A percentile compares a stretch with the other conserved stretches of the same genome.
These are phyloP conservation scores for Leptonema lineaticorne DNA, from an alignment of 1,140 invertebrate genomes.

Conservation along the genomic window DNA sequence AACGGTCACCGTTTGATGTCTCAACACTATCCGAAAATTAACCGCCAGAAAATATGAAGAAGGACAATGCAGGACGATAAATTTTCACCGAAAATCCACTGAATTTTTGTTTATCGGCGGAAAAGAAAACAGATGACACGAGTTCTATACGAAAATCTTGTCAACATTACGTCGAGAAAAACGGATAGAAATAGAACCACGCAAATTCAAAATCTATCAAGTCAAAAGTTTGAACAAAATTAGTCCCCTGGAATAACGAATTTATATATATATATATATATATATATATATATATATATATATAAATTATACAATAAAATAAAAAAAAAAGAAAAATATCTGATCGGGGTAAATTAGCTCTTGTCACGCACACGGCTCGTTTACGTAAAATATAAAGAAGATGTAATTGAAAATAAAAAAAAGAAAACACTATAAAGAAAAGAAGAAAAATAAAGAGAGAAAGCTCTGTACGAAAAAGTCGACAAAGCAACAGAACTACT, in stretches of 20 bases:
- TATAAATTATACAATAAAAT: too few relatives aligned
- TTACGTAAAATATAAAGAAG: not conserved
- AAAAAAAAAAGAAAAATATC: not conserved
- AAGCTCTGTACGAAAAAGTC: too few relatives aligned
- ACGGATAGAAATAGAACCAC: not conserved
- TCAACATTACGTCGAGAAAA: too few relatives aligned
- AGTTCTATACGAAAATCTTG: too few relatives aligned
- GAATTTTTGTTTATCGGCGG: too few relatives aligned
- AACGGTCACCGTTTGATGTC: slow-evolving; percentile 2
- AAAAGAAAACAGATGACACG: not conserved
- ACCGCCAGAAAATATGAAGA: too few relatives aligned
- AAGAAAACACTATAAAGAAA: not conserved
- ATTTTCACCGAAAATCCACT: too few relatives aligned
- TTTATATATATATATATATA: too few relatives aligned
- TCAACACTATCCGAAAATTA: too few relatives aligned
- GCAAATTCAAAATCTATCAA: slow-evolving; percentile 14
- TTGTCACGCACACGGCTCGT: slow-evolving; percentile 13
- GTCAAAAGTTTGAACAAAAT: not conserved
- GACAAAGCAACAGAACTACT: too few relatives aligned
- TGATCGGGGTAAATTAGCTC: slow-evolving; percentile 3
- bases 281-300: too few relatives aligned
- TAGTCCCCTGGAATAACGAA: not conserved
- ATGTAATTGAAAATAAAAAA: slow-evolving; percentile 13
- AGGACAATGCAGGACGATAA: not conserved
- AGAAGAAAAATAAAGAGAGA: not conserved